Base-by-base conservation (phyloP, 2,797 vertebrate species). In the Geotrypetes seraphini region DNA sequence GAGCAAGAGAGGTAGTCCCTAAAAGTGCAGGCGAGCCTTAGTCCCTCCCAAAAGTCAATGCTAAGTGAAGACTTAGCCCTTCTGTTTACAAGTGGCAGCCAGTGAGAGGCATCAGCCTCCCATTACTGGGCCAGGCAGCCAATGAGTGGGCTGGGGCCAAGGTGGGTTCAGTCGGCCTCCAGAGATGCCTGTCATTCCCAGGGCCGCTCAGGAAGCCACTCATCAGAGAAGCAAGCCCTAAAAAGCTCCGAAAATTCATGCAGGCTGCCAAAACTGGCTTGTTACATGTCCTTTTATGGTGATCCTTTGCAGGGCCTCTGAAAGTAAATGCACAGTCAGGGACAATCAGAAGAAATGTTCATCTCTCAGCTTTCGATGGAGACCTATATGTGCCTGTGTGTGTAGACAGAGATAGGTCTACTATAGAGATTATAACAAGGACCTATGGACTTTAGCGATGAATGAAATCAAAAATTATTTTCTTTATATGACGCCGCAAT, bases 311-410 rank as follows among this genome's bases (percentile, higher is more conserved):
- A 56, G 75, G 83, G 76, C 83, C 86, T 78, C 82, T 75, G 79
- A 66, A 79, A 88, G 83, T 82, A 84, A 84, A 86, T 81, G 75
- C 82, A 82, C 75, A 85, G 86, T 90, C 87, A 84, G 61, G 65
- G 85, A 60, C 67, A 70, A 88, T 92, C 85, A 81, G 71, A 81
- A 71, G 80, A 87, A 84, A 84, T 75, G 81, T 86, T 88, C 74
- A 84, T 90, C 79, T 87, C 76, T 36, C 65, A 58, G 70, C n/a
- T n/a, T n/a, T n/a, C n/a, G n/a, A n/a, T n/a, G n/a, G n/a, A n/a
- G n/a, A n/a, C n/a, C n/a, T n/a, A n/a, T n/a, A n/a, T n/a, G n/a
- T n/a, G n/a, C n/a, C n/a, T n/a, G n/a, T n/a, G n/a, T n/a, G n/a
- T n/a, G n/a, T n/a, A n/a, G n/a, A n/a, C n/a, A n/a, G n/a, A n/a